Evolutionary conservation across 2,888 invertebrate species (phyloP).

Genomic region (Arrhopalites spinosus): DNA sequence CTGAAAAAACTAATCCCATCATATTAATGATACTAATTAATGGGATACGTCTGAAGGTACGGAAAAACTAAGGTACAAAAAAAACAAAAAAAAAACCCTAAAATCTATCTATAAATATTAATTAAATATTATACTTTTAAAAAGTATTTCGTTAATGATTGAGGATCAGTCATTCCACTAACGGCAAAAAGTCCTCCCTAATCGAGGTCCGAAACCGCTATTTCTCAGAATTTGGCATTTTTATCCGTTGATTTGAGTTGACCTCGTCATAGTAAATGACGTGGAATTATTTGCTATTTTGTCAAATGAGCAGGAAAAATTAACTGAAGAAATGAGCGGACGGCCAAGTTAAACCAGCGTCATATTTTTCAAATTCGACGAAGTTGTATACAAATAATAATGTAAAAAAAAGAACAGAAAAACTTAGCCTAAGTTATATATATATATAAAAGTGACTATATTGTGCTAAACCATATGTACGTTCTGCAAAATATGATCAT

Average conservation of each 20-base stretch:
- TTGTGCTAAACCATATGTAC: conserved; percentile 56
- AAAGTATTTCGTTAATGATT: conserved; percentile 15
- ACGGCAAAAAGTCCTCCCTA: neutral
- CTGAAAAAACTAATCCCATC: neutral
- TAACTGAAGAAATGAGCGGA: conserved; percentile 23
- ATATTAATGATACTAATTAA: conserved; percentile 5
- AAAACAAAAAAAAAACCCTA: too few relatives aligned
- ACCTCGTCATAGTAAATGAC: neutral
- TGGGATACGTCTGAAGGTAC: conserved; percentile 25
- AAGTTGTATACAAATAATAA: conserved; percentile 8
- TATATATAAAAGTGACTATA: neutral
- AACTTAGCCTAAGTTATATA: conserved; percentile 1
- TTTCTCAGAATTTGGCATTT: conserved; percentile 2
- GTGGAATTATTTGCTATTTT: neutral
- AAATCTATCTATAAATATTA: too few relatives aligned
- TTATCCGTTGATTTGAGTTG: neutral
- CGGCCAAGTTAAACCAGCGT: conserved; percentile 30
- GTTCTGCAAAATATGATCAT: conserved; percentile 56
- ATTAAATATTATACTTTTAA: neutral
- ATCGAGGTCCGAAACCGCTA: conserved; percentile 7
- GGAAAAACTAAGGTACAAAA: conserved; percentile 38
- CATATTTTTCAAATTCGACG: conserved; percentile 14
- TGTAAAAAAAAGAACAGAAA: conserved; percentile 14
- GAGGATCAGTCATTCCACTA: conserved; percentile 31
- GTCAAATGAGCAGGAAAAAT: conserved; percentile 8